Conservation (phyloP, 2,113 vertebrate species). For the Micromys minutus region DNA sequence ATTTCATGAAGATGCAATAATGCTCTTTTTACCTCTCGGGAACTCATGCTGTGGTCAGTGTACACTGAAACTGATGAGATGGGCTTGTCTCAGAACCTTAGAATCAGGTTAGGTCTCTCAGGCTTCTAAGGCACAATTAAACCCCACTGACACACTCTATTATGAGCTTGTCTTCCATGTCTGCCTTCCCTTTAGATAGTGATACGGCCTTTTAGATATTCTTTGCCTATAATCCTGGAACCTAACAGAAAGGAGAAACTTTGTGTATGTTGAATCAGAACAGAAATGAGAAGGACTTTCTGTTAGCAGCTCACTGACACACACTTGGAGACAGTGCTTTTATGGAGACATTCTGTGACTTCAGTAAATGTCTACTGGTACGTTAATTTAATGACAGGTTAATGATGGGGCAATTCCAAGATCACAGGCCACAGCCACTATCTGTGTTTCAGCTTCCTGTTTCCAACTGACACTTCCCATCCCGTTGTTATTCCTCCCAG, state of each 20-base stretch:
- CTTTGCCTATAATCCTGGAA: not conserved
- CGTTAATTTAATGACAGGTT: constrained; percentile 16
- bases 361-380: constrained; percentile 24
- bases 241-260: constrained; percentile 10
- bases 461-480: not conserved
- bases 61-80: not conserved
- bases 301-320: not conserved
- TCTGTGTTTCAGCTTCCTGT: not conserved
- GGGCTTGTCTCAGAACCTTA: constrained; percentile 5
- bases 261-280: constrained; percentile 1
- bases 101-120: constrained; percentile 24
- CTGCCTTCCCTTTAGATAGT: not conserved
- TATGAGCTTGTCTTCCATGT: not conserved
- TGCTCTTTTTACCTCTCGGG: not conserved
- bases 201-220: not conserved
- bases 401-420: constrained; percentile 11
- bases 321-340: constrained; percentile 35
- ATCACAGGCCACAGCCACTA: not conserved
- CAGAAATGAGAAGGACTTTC: constrained; percentile 15
- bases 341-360: constrained; percentile 30
- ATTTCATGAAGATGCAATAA: not conserved
- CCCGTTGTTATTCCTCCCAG: not conserved
- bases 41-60: not conserved
- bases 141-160: not conserved
- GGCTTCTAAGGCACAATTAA: not conserved